A percentile compares a stretch with the other conserved stretches of the same genome.
These are phyloP conservation scores for Halesus radiatus DNA, from an alignment of 1,140 invertebrate species.

Conservation along the genomic window DNA sequence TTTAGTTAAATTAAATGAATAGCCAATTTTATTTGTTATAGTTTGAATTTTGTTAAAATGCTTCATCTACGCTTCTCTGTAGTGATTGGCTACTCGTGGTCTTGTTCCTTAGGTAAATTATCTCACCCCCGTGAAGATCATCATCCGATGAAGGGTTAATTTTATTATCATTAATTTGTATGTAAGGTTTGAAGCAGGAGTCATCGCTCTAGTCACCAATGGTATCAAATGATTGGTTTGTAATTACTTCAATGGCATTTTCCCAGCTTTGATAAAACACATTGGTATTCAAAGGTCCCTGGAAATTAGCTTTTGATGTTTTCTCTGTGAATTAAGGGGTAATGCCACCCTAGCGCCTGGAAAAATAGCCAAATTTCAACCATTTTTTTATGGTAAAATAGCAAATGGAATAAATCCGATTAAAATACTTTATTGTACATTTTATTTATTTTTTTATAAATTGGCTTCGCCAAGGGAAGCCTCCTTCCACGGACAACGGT, in stretches of 20 bases:
- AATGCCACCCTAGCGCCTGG: too few relatives aligned
- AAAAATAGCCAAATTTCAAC: too few relatives aligned
- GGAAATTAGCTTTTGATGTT: not conserved
- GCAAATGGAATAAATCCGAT: too few relatives aligned
- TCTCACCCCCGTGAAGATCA: not conserved
- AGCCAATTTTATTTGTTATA: conserved; percentile 31
- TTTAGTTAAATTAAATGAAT: not conserved
- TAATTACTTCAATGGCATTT: conserved; percentile 9
- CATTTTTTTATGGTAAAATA: too few relatives aligned
- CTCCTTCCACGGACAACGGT: too few relatives aligned
- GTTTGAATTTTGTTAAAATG: conserved; percentile 23
- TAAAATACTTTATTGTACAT: too few relatives aligned
- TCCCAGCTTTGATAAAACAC: not conserved
- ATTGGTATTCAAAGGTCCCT: too few relatives aligned
- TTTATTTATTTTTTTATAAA: too few relatives aligned
- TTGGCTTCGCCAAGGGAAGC: too few relatives aligned
- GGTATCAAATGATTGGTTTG: conserved; percentile 17
- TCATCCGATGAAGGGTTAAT: not conserved
- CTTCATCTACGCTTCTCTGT: not conserved
- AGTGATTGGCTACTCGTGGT: conserved; percentile 3
- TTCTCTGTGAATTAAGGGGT: too few relatives aligned
- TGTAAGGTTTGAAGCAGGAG: not conserved
- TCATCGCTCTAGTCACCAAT: conserved; percentile 1
- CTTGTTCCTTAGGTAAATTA: conserved; percentile 40
- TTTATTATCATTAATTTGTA: conserved; percentile 1